Percentiles rank a stretch among this genome's conserved stretches.
phyloP scores from a whole-genome alignment of 1,140 invertebrate species.

The Phthorimaea operculella region DNA sequence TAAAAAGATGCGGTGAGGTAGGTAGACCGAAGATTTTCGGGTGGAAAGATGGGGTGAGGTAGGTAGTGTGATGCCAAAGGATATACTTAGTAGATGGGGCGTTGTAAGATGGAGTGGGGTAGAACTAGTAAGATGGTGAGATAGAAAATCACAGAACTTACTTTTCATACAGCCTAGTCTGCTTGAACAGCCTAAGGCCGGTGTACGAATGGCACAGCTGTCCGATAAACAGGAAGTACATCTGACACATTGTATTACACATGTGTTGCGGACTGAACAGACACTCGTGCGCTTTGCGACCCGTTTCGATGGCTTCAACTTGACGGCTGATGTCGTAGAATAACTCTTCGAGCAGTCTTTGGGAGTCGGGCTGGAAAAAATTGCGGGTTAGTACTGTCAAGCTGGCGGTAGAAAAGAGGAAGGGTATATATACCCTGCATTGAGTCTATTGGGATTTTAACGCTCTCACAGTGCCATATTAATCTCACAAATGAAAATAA shows the following conservation, averaged over 20 bases:
- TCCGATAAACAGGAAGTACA: constrained; percentile 94
- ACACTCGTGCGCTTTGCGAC: constrained; percentile 84
- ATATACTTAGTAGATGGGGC: no score
- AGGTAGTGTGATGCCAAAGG: no score
- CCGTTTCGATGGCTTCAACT: constrained; percentile 77
- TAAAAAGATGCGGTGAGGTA: no score
- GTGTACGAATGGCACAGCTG: constrained; percentile 80
- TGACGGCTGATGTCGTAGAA: constrained; percentile 83
- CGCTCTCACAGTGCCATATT: no score
- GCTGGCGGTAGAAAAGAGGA: no score
- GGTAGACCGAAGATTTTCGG: no score
- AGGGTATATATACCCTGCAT: no score
- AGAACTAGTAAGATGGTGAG: no score
- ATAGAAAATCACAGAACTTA: constrained; percentile 22
- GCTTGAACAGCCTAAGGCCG: constrained; percentile 80
- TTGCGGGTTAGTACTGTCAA: not conserved
- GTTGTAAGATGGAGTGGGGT: no score
- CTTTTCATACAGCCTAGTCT: constrained; percentile 77
- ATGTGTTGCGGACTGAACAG: constrained; percentile 90
- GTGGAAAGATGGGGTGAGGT: no score
- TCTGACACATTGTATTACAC: constrained; percentile 88
- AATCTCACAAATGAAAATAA: no score
- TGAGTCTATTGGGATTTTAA: no score
- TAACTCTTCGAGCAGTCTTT: constrained; percentile 78
- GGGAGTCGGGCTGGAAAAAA: constrained; percentile 65